Evolutionary conservation across 2,888 invertebrate species (phyloP).

Genomic region (Chaitophorus viminalis): DNA sequence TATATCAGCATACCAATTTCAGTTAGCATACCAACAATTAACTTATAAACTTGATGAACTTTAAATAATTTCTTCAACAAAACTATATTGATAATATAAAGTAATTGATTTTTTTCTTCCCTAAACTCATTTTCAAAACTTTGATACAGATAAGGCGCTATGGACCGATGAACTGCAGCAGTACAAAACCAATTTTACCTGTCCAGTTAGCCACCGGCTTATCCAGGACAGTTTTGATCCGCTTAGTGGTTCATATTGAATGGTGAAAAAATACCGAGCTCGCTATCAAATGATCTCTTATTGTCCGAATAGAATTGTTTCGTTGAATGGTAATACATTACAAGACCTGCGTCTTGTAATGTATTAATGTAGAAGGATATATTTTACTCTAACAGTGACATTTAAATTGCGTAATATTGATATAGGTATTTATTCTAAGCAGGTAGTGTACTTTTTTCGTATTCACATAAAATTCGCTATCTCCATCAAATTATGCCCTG

Average conservation of each 20-base stretch:
- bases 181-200: conserved; percentile 16
- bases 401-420: neutral
- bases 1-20: no score
- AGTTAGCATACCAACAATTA: no score
- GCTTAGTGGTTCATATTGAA: neutral
- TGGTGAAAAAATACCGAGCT: neutral
- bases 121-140: neutral
- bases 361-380: neutral
- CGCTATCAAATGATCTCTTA: neutral
- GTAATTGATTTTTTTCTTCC: neutral
- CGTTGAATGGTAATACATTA: neutral
- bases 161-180: neutral
- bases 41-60: neutral
- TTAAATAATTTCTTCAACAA: neutral
- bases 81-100: neutral
- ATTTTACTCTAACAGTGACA: neutral
- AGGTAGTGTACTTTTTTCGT: neutral
- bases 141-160: neutral
- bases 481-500: neutral
- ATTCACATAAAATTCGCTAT: neutral
- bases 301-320: neutral
- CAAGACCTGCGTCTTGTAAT: neutral
- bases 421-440: neutral
- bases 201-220: neutral
- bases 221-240: neutral